Evolutionary conservation across 2,797 vertebrate species (phyloP).

Genomic region (Rhinella marina): DNA sequence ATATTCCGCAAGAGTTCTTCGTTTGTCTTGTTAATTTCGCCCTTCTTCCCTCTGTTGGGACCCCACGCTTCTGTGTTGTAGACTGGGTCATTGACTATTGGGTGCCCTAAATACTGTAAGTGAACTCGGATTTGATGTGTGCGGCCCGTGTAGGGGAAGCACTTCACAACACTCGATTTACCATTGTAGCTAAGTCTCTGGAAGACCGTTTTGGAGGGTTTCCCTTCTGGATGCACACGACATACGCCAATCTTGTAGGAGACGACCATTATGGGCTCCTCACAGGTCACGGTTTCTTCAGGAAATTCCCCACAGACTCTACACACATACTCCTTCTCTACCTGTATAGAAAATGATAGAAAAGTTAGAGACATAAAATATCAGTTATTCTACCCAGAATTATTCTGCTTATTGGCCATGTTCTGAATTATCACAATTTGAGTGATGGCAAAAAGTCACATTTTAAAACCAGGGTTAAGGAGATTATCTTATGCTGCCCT

Average conservation of each 20-base stretch:
- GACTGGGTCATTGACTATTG: constrained; percentile 94
- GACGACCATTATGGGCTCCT: constrained; percentile 92
- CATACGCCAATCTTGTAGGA: constrained; percentile 91
- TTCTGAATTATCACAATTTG: too few relatives aligned
- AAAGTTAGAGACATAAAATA: not conserved
- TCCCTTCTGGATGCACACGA: constrained; percentile 89
- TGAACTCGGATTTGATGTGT: constrained; percentile 98
- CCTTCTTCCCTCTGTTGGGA: constrained; percentile 83
- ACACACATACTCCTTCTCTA: constrained; percentile 96
- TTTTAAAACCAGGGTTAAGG: too few relatives aligned
- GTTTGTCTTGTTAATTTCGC: constrained; percentile 81
- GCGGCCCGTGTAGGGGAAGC: constrained; percentile 89
- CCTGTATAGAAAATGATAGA: constrained; percentile 69
- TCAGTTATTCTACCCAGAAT: not conserved
- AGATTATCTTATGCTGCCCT: too few relatives aligned
- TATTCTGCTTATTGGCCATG: too few relatives aligned
- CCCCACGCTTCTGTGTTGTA: constrained; percentile 94
- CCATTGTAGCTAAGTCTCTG: constrained; percentile 90
- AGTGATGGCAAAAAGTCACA: too few relatives aligned
- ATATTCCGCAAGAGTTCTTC: constrained; percentile 87
- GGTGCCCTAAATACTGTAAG: constrained; percentile 93
- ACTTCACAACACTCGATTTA: constrained; percentile 86
- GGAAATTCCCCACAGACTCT: constrained; percentile 93
- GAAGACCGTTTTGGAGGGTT: constrained; percentile 88
- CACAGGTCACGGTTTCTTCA: constrained; percentile 81